Base-by-base conservation (phyloP, 2,797 vertebrate genomes). In the Remorina albescens region DNA sequence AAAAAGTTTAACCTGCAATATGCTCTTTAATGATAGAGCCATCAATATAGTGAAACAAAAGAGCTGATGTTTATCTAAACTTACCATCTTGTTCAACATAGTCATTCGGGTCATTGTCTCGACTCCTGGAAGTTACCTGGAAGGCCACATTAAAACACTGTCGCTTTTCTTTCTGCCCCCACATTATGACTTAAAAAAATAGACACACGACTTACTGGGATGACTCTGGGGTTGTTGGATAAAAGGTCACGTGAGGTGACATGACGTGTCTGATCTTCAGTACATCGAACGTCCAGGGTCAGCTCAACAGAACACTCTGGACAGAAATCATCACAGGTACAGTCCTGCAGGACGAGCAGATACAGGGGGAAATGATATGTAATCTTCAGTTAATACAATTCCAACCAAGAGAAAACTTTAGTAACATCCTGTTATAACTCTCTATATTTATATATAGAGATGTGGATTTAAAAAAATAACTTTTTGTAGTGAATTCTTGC, bases 241-340 rank as follows among this genome's bases (percentile, higher is more conserved):
- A 99, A 89, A 72, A 99, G 96, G 75, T 99, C 98, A 0, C 96
- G 95, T 0, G 98, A 99, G 0, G 98, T 99, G 49, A 99, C 97
- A 0, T 99, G 97, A 1, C 97, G 97, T 0, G 98, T 99, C 94
- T 99, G 97, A 89, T 99, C 98, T 65, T 99, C 98, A 0, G 97
- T 96, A 63, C 97, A 99, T 18, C 97, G 95, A 9, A 99, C 98
- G 0, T 99, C 97, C 0, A 99, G 88, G 0, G 96, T 98, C 88
- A 99, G 95, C 88, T 99, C 98, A 56, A 99, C 98, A 0, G 98
- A 99, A 83, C 98, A 99, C 81, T 99, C 97, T 0, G 96, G 96
- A 74, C 98, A 99, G 88, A 99, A 99, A 73, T 99, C 98, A 8
- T 99, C 97, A 63, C 98, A 99, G 0, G 96, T 96, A 56, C 98